Conservation (phyloP, 2,888 invertebrate genomes). For the Nymphalis urticae region DNA sequence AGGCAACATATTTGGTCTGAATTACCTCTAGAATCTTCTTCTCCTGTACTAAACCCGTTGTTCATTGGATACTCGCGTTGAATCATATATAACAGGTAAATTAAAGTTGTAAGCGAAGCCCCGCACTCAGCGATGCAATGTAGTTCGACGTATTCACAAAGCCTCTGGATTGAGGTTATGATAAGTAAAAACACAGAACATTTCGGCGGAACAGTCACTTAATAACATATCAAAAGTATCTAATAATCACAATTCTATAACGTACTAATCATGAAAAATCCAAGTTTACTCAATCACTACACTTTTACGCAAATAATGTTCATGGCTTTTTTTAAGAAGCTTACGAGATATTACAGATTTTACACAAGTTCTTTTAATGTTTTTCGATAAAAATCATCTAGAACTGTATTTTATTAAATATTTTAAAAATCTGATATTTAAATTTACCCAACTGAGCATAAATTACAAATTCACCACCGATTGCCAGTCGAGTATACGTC, state of each 20-base stretch:
- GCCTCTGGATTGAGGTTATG: constrained; percentile 71
- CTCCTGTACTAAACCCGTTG: constrained; percentile 95
- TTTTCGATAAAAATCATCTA: constrained; percentile 19
- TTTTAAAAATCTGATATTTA: constrained; percentile 15
- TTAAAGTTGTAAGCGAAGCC: constrained; percentile 58
- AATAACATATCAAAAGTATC: constrained; percentile 52
- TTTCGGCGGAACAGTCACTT: constrained; percentile 54
- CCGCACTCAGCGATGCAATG: constrained; percentile 63
- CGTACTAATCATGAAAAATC: constrained; percentile 42
- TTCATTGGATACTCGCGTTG: constrained; percentile 83
- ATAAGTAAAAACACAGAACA: constrained; percentile 64
- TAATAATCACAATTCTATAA: constrained; percentile 45
- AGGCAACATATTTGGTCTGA: constrained; percentile 96
- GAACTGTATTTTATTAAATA: constrained; percentile 14
- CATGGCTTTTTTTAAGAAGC: constrained; percentile 50
- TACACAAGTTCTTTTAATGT: constrained; percentile 27
- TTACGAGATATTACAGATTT: constrained; percentile 40
- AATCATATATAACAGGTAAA: constrained; percentile 79
- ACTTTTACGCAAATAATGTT: constrained; percentile 57
- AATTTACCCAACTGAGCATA: constrained; percentile 33
- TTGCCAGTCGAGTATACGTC: constrained; percentile 43
- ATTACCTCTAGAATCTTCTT: constrained; percentile 94
- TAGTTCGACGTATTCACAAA: constrained; percentile 73
- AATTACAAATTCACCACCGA: constrained; percentile 39
- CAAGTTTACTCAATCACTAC: constrained; percentile 57